Conservation (phyloP, 53 echinoderm and acorn worm species). For the Glandiceps talaboti region DNA sequence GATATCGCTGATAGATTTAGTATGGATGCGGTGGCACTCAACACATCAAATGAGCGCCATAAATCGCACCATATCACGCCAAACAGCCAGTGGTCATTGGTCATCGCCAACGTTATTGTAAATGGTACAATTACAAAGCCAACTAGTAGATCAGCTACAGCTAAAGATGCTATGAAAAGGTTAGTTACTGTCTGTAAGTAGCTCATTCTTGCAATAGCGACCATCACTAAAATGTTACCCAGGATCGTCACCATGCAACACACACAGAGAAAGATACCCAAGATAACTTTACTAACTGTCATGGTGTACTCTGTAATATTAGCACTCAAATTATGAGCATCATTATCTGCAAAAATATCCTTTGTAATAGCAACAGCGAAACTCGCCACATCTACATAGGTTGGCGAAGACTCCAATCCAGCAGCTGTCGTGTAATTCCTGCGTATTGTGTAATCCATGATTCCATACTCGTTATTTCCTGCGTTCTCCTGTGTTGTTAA, state of each 20-base stretch:
- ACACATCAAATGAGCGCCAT: conserved; percentile 45
- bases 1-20: conserved; percentile 37
- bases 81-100: conserved; percentile 37
- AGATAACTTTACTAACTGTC: neutral
- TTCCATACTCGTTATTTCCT: neutral
- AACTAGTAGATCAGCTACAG: conserved; percentile 34
- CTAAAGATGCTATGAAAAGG: conserved; percentile 41
- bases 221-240: conserved; percentile 38
- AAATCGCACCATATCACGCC: conserved; percentile 38
- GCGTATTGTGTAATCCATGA: neutral
- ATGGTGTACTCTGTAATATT: neutral
- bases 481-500: neutral
- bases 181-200: conserved; percentile 32
- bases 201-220: conserved; percentile 29
- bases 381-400: neutral
- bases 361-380: neutral
- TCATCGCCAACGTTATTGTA: conserved; percentile 30
- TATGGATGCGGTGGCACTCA: conserved; percentile 39
- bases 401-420: neutral
- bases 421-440: neutral
- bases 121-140: conserved; percentile 29
- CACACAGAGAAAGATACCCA: conserved; percentile 11
- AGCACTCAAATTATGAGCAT: neutral
- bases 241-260: conserved; percentile 23
- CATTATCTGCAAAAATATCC: neutral